A percentile compares a stretch with the other conserved stretches of the same genome.
Evolutionary conservation across 2,797 vertebrate species (phyloP).

Genomic region (Xerus rutilus): DNA sequence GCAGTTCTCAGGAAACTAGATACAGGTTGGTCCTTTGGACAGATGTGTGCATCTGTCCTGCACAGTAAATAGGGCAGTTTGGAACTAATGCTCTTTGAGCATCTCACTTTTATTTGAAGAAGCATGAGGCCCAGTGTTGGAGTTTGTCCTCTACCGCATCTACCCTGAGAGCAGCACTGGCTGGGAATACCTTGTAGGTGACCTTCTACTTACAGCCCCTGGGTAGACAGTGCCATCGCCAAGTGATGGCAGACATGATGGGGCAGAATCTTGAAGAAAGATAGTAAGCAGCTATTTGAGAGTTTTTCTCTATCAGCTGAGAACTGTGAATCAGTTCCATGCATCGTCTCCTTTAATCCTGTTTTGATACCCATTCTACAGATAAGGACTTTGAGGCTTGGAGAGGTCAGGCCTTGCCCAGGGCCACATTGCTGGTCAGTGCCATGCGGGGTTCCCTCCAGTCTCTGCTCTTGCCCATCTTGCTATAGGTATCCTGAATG

Average conservation of each 20-base stretch:
- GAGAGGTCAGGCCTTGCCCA: neutral
- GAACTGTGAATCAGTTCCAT: neutral
- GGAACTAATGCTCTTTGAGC: neutral
- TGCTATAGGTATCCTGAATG: neutral
- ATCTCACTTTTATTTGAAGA: neutral
- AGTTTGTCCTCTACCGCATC: neutral
- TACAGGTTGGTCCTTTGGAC: neutral
- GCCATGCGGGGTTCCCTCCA: neutral
- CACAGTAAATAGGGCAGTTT: neutral
- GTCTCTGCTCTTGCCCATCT: neutral
- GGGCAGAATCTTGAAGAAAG: conserved; percentile 4
- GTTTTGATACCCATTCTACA: neutral
- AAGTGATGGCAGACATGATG: neutral
- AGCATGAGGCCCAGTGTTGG: neutral
- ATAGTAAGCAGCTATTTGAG: neutral
- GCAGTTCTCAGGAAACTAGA: neutral
- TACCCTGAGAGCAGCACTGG: neutral
- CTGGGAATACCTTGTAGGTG: neutral
- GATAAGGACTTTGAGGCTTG: neutral
- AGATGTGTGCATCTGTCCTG: neutral
- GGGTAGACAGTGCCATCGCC: neutral
- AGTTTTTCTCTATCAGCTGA: neutral
- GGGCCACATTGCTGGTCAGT: neutral
- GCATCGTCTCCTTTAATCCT: neutral
- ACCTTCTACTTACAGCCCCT: neutral